These are phyloP conservation scores for Cavia porcellus DNA, from an alignment of 2,113 vertebrate species.

Conservation along the genomic window DNA sequence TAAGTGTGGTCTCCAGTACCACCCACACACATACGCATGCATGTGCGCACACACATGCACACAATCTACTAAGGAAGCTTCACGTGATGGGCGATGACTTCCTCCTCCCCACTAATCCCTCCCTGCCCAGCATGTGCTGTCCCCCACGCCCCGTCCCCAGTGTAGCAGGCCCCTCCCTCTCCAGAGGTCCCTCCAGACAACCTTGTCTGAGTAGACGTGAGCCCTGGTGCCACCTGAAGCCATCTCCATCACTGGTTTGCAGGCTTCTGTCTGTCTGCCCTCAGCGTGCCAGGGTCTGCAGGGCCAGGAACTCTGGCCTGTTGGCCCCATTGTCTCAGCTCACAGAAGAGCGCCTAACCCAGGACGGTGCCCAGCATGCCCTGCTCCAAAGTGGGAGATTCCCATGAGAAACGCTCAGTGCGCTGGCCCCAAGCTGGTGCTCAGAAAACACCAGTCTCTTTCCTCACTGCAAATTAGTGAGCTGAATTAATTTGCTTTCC, in stretches of 20 bases:
- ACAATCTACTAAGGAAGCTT: not conserved
- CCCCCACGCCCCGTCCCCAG: not conserved
- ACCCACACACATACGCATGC: not conserved
- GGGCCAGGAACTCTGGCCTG: conserved; percentile 54
- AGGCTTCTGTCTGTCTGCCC: conserved; percentile 26
- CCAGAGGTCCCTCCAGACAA: not conserved
- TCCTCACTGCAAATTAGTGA: not conserved
- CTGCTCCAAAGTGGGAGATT: not conserved
- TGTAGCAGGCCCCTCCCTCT: not conserved
- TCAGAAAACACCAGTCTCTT: conserved; percentile 30
- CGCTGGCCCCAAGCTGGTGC: not conserved
- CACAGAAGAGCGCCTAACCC: not conserved
- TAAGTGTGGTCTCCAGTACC: not conserved
- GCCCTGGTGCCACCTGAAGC: not conserved
- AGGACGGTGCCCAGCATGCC: not conserved
- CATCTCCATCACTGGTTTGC: conserved; percentile 32
- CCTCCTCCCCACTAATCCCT: conserved; percentile 28
- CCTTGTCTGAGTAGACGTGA: conserved; percentile 13
- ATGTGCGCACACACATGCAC: not conserved
- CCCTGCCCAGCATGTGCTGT: not conserved
- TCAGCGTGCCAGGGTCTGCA: conserved; percentile 47
- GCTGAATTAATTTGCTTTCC: not conserved
- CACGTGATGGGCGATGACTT: not conserved
- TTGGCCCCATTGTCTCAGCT: not conserved
- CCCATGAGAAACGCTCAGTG: conserved; percentile 4